Evolutionary conservation across 2,797 vertebrate species (phyloP).

Genomic region (Ibycter americanus): DNA sequence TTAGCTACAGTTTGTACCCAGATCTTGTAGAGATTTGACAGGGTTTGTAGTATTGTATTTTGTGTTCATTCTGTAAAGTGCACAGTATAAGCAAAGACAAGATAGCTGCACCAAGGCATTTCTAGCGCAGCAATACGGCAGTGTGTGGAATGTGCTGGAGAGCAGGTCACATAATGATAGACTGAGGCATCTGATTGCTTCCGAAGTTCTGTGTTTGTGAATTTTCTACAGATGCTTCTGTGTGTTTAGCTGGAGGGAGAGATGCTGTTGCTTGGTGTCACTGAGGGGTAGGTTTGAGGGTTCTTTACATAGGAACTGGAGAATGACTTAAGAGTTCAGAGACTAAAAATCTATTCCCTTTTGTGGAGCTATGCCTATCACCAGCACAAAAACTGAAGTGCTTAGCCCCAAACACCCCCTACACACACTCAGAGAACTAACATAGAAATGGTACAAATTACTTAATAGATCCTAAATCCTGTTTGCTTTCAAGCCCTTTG

Average conservation of each 20-base stretch:
- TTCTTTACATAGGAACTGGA: not conserved
- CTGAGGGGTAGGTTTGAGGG: not conserved
- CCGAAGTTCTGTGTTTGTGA: not conserved
- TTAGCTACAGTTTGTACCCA: not conserved
- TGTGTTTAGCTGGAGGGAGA: not conserved
- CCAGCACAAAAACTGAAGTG: not conserved
- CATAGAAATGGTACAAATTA: not conserved
- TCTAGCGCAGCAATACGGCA: fast-evolving
- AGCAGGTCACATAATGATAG: not conserved
- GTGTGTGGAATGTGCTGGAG: not conserved
- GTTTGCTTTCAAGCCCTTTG: not conserved
- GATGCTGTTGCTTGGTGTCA: not conserved
- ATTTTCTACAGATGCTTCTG: not conserved
- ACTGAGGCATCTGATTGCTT: not conserved
- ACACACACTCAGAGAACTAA: not conserved
- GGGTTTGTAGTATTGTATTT: not conserved
- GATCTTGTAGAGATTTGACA: not conserved
- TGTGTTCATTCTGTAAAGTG: not conserved
- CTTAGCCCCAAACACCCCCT: not conserved
- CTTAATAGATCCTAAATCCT: not conserved
- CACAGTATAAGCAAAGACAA: not conserved
- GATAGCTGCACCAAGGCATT: not conserved
- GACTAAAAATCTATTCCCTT: not conserved
- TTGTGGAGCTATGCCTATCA: not conserved
- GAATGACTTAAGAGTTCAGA: not conserved